Evolutionary conservation across 2,888 invertebrate species (phyloP).

Genomic region (Drosophila tripunctata): DNA sequence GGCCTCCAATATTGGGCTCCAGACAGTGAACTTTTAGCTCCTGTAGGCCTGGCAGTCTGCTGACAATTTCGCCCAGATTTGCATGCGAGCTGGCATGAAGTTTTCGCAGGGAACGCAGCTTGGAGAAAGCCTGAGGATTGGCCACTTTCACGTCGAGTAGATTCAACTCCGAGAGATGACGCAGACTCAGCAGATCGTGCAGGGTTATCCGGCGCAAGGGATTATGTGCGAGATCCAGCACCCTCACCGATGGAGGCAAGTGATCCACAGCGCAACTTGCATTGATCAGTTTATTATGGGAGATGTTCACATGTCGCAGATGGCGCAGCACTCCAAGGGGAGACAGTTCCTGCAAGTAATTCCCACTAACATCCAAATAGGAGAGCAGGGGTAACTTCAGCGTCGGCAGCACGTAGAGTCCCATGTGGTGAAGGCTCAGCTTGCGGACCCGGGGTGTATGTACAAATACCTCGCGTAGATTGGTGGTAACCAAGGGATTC

Average conservation of each 20-base stretch:
- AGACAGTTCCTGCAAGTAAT: conserved; percentile 89
- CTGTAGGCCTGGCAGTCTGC: conserved; percentile 89
- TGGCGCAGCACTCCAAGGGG: conserved; percentile 89
- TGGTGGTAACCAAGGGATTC: conserved; percentile 92
- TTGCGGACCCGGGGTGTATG: conserved; percentile 92
- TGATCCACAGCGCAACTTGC: conserved; percentile 91
- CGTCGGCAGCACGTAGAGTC: conserved; percentile 90
- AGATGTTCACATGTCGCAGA: conserved; percentile 90
- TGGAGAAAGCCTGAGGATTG: conserved; percentile 90
- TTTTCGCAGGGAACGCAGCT: conserved; percentile 89
- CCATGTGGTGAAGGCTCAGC: conserved; percentile 91
- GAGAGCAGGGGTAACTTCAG: conserved; percentile 91
- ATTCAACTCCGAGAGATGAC: conserved; percentile 90
- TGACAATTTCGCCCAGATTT: conserved; percentile 89
- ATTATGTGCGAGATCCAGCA: conserved; percentile 92
- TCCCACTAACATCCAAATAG: conserved; percentile 91
- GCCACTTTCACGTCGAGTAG: conserved; percentile 90
- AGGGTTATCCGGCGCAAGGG: conserved; percentile 91
- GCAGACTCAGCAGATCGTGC: conserved; percentile 83
- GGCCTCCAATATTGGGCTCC: conserved; percentile 90
- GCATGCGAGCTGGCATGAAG: conserved; percentile 91
- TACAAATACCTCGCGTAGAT: conserved; percentile 94
- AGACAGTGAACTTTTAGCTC: conserved; percentile 91
- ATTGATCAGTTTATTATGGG: conserved; percentile 90
- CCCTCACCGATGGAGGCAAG: conserved; percentile 89